Conservation (phyloP, 2,888 invertebrate species). For the Caenorhabditis macrosperma region DNA sequence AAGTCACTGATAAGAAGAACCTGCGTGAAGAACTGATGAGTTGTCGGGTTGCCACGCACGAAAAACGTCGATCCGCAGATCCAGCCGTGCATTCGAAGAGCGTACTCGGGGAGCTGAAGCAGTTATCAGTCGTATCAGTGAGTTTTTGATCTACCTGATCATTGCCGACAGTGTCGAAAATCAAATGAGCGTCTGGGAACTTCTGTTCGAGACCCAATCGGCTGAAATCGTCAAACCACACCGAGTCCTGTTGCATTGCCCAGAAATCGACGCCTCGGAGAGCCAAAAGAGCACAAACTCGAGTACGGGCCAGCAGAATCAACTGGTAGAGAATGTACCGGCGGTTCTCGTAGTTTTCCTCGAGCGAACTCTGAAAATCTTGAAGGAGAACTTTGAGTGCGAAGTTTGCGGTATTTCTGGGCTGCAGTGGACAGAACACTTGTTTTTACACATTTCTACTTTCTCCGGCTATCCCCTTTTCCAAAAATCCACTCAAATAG, state of each 20-base stretch:
- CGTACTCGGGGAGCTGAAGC: conserved; percentile 52
- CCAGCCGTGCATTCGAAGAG: conserved; percentile 57
- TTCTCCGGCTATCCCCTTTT: too few relatives aligned
- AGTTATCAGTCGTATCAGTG: neutral
- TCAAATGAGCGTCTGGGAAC: conserved; percentile 43
- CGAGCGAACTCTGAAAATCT: neutral
- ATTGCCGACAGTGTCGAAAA: conserved; percentile 63
- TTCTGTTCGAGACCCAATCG: conserved; percentile 43
- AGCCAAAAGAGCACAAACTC: conserved; percentile 52
- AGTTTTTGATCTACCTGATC: conserved; percentile 39
- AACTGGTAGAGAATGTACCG: conserved; percentile 58
- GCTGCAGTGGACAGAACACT: too few relatives aligned
- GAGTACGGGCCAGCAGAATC: conserved; percentile 49
- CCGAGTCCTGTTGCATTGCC: conserved; percentile 65
- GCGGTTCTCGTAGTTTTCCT: conserved; percentile 45
- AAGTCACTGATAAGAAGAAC: too few relatives aligned
- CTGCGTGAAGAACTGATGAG: conserved; percentile 49
- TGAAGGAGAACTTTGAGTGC: too few relatives aligned
- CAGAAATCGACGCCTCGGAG: conserved; percentile 53
- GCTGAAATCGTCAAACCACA: conserved; percentile 56
- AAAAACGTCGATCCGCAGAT: conserved; percentile 67
- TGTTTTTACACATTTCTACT: too few relatives aligned
- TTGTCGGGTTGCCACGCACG: conserved; percentile 43
- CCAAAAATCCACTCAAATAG: too few relatives aligned
- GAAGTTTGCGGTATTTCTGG: too few relatives aligned